Evolutionary conservation across 2,113 vertebrate genomes (phyloP).

Genomic region (Acanthochromis polyacanthus): DNA sequence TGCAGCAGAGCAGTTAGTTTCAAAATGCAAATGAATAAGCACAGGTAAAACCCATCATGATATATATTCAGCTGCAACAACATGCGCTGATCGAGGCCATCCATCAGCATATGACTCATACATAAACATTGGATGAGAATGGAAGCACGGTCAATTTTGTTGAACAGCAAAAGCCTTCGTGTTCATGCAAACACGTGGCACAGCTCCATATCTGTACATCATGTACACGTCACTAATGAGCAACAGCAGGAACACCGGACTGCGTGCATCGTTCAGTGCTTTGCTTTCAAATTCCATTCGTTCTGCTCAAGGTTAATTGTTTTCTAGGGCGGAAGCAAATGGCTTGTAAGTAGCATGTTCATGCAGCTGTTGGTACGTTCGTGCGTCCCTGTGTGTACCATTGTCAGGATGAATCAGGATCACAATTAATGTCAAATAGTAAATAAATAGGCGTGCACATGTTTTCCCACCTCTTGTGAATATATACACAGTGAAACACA

Average conservation of each 20-base stretch:
- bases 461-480: constrained; percentile 42
- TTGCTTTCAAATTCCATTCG: constrained; percentile 43
- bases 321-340: constrained; percentile 56
- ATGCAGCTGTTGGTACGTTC: constrained; percentile 50
- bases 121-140: constrained; percentile 37
- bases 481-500: constrained; percentile 3
- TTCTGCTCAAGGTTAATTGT: constrained; percentile 71
- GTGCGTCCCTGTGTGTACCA: background rate
- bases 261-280: constrained; percentile 4
- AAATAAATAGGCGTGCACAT: constrained; percentile 51
- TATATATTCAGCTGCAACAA: constrained; percentile 20
- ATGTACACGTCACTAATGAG: constrained; percentile 47
- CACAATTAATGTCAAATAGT: constrained; percentile 64
- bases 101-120: constrained; percentile 39
- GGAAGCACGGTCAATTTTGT: constrained; percentile 14
- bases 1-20: background rate
- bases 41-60: background rate
- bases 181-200: constrained; percentile 58
- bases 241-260: constrained; percentile 50
- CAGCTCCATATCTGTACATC: constrained; percentile 36
- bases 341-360: constrained; percentile 54
- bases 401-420: constrained; percentile 61
- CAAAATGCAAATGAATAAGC: constrained; percentile 21
- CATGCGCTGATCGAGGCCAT: constrained; percentile 36
- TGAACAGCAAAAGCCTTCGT: constrained; percentile 18